Evolutionary conservation across 2,797 vertebrate species (phyloP).

Genomic region (Myotis myotis): DNA sequence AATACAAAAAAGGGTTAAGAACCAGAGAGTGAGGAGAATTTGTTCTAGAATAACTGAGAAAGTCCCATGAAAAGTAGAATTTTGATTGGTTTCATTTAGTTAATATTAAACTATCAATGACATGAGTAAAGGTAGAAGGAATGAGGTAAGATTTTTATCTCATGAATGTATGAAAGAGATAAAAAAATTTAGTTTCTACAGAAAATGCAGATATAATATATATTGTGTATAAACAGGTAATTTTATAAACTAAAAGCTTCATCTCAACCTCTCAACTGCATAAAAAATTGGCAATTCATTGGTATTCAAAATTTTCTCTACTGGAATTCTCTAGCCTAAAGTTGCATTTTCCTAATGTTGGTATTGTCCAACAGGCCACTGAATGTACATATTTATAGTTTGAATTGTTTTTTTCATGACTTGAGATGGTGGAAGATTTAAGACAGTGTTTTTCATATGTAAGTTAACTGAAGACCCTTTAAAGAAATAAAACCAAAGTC

Average conservation of each 20-base stretch:
- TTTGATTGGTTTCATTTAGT: not conserved
- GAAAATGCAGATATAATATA: not conserved
- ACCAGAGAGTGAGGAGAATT: not conserved
- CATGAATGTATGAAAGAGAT: not conserved
- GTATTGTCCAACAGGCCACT: not conserved
- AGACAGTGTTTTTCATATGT: not conserved
- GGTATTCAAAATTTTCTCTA: not conserved
- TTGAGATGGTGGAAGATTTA: not conserved
- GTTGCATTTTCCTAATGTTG: not conserved
- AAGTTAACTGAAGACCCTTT: not conserved
- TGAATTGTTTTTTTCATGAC: not conserved
- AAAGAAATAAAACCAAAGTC: not conserved
- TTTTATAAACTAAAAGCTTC: not conserved
- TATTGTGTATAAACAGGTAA: not conserved
- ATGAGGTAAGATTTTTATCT: not conserved
- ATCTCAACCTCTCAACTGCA: not conserved
- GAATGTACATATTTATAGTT: not conserved
- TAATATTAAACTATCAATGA: not conserved
- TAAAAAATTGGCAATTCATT: not conserved
- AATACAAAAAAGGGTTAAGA: not conserved
- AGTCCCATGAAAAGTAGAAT: not conserved
- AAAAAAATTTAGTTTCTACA: not conserved
- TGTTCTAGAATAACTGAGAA: not conserved
- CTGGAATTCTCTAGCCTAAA: not conserved
- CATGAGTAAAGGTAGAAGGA: not conserved